phyloP scores from a whole-genome alignment of 2,888 invertebrate genomes.

The Ichneumoninae sp. region DNA sequence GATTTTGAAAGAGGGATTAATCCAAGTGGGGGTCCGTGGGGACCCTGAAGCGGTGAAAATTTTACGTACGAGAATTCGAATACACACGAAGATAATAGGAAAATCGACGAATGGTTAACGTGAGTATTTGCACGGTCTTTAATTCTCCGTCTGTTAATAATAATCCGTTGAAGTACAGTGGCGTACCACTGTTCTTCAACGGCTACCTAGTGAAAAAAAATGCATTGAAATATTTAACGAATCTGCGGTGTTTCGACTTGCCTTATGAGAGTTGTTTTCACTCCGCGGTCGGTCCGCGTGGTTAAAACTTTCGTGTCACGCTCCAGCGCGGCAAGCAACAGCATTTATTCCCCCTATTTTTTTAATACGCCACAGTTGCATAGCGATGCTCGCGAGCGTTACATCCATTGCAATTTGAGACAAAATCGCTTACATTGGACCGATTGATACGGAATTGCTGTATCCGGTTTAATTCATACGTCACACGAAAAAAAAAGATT shows the following conservation, averaged over 20 bases:
- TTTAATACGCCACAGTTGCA: constrained; percentile 4
- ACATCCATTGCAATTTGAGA: constrained; percentile 5
- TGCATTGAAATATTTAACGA: not conserved
- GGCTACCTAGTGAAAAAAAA: not conserved
- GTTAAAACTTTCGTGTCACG: constrained; percentile 43
- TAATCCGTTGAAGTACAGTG: not conserved
- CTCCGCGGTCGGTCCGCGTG: constrained; percentile 18
- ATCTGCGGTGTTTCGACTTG: not conserved
- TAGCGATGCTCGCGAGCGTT: constrained; percentile 28
- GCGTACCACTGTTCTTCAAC: not conserved
- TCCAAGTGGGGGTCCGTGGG: constrained; percentile 65
- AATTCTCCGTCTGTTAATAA: not conserved
- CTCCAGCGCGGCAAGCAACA: constrained; percentile 18
- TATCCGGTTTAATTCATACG: not conserved
- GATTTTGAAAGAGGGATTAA: constrained; percentile 62
- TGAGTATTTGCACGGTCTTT: constrained; percentile 34
- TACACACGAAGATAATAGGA: constrained; percentile 32
- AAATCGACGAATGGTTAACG: constrained; percentile 66
- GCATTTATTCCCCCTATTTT: constrained; percentile 25
- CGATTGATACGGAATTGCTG: constrained; percentile 20
- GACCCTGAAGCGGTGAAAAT: constrained; percentile 62
- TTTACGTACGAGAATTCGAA: constrained; percentile 37
- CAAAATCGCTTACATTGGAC: constrained; percentile 6
- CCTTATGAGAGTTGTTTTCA: not conserved
- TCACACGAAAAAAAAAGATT: not conserved